Evolutionary conservation across 1,140 invertebrate species (phyloP), one percentile per base, ranked within the genome.

Genomic region (Calephelis nemesis): DNA sequence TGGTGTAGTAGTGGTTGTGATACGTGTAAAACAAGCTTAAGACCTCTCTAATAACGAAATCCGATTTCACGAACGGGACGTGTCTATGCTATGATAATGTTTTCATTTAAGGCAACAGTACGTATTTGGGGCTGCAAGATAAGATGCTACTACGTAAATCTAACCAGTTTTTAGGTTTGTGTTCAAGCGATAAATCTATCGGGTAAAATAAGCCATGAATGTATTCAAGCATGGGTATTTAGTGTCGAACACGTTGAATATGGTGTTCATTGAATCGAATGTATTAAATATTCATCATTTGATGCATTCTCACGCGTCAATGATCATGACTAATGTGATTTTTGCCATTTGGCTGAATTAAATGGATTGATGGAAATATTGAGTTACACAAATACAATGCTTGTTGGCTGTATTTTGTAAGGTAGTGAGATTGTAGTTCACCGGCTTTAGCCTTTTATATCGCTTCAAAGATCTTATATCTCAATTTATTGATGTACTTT

Each of bases 1-100:
- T 30, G 30, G 30, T 30, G 30, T 30, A 30, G 30, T 30, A 30
- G 30, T 30, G 30, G 30, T 4, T 19, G 4, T 30, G 30, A 30
- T 30, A 30, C 30, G 4, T 30, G 30, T 30, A 30, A 30, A 30
- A 30, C 30, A 30, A 30, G 30, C 30, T 30, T 30, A 30, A 75
- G 64, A 68, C 68, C 70, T 74, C 42, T 66, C 68, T 74, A 75
- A 77, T 86, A 84, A 78, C 74, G 79, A 81, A 82, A 82, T 76
- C 67, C 69, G 74, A 79, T 78, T 82, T 65, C 30, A 39, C 30
- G 63, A 65, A 65, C 49, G n/a, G 49, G 47, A 49, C 47, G 48
- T 48, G 13, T 47, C 45, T 63, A 63, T 50, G 68, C 71, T 72
- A 73, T 70, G 68, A 70, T 77, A 73, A 75, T 78, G 67, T 75